Evolutionary conservation across 2,113 vertebrate species (phyloP), one percentile per base, ranked within the genome.

Genomic region (Tupaia tana): DNA sequence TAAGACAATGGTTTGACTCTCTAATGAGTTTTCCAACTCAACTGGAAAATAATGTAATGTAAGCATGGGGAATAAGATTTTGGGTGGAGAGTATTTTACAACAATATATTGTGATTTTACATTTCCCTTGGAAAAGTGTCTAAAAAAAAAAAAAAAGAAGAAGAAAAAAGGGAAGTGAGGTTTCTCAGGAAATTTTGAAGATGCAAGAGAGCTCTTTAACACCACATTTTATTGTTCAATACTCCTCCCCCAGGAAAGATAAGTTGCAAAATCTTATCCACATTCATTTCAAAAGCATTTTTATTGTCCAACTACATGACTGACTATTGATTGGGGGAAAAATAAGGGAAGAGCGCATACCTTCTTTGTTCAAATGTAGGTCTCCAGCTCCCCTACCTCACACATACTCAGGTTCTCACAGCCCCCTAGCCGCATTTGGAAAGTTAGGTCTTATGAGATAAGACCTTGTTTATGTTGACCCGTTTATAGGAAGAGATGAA

Each of bases 221-320:
- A 80, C 9, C 2, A 3, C 29, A 16, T 15, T 71, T 3, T 25
- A 75, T 69, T 82, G 83, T 59, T 63, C 77, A 83, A n/a, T 19
- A 14, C 15, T 54, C 3, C n/a, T 89, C 43, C 15, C 15, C 56
- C 4, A 22, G 27, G 31, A 74, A 70, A 84, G 66, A 31, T 64
- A 59, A 67, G 20, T 9, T 89, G 81, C 52, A 69, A 95, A 89
- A 86, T 90, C 67, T 31, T 70, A 61, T 59, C 43, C 74, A 88
- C 14, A 13, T 31, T 92, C 12, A 71, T 24, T 15, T 58, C 14
- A 56, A 54, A 90, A 84, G 58, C 20, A 14, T 64, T 79, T 70
- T 25, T 58, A 20, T 84, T 34, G 54, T 29, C 84, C 14, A 34
- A 0, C 19, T 18, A 34, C 31, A 63, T 70, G 63, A 2, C n/a